phyloP scores from a whole-genome alignment of 2,113 vertebrate species.

The Prunella himalayana region DNA sequence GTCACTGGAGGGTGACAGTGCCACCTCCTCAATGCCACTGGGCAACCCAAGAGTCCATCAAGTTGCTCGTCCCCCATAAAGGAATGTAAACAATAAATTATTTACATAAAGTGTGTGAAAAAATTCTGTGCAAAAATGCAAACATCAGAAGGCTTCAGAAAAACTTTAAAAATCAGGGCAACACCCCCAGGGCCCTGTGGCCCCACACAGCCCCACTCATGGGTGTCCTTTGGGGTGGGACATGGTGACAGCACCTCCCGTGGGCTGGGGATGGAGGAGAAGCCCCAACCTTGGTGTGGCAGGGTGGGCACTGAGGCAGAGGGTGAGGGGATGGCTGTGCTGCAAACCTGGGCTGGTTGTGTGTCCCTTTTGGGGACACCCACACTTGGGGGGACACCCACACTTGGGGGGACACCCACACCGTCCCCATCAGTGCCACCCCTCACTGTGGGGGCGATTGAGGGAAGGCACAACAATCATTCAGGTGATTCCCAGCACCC shows the following conservation, averaged over 20 bases:
- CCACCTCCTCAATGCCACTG: too few relatives aligned
- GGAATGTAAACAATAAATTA: too few relatives aligned
- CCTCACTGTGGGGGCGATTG: neutral
- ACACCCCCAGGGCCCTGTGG: neutral
- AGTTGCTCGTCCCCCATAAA: too few relatives aligned
- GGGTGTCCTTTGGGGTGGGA: neutral
- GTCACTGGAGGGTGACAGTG: too few relatives aligned
- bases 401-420: neutral
- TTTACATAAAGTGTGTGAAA: too few relatives aligned
- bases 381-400: neutral
- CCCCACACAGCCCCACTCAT: fast-evolving
- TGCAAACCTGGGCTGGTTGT: neutral
- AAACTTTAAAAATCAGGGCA: too few relatives aligned
- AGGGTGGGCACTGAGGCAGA: neutral
- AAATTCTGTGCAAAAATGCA: too few relatives aligned
- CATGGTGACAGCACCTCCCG: fast-evolving
- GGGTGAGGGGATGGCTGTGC: neutral
- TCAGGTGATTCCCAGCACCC: fast-evolving
- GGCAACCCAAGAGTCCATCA: too few relatives aligned
- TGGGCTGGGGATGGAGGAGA: neutral
- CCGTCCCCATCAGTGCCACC: neutral
- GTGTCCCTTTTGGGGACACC: neutral
- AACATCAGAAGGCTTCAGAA: too few relatives aligned
- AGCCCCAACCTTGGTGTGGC: slow-evolving; percentile 6
- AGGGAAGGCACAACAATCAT: neutral